A percentile compares a stretch with the other conserved stretches of the same genome.
Evolutionary conservation across 1,140 invertebrate species (phyloP).

Genomic region (Anastrepha ludens): DNA sequence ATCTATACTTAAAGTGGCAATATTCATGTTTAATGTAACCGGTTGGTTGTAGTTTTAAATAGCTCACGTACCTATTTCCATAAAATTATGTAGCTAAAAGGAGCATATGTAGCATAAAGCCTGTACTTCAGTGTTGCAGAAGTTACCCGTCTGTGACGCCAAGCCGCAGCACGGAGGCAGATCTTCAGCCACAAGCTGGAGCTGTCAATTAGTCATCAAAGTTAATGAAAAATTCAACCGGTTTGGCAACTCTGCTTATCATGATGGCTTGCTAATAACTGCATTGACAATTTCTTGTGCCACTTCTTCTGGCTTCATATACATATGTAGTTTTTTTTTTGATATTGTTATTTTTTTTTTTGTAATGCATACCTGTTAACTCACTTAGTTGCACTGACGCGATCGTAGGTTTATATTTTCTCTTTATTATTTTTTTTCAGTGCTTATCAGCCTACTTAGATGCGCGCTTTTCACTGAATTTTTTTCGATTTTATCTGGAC

Average conservation of each 20-base stretch:
- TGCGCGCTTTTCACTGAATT: not conserved
- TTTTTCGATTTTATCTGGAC: no score
- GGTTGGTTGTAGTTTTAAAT: not conserved
- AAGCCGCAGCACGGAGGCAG: not conserved
- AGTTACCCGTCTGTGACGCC: not conserved
- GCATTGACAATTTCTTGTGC: conserved; percentile 23
- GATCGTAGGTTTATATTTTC: no score
- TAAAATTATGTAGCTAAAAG: not conserved
- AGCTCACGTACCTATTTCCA: not conserved
- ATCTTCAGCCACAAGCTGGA: not conserved
- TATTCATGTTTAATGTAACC: not conserved
- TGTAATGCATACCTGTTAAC: no score
- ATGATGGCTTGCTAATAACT: conserved; percentile 14
- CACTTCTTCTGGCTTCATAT: not conserved
- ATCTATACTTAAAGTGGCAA: not conserved
- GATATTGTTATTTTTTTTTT: no score
- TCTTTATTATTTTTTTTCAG: no score
- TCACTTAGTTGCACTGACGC: no score
- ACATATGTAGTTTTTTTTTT: no score
- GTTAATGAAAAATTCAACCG: conserved; percentile 36
- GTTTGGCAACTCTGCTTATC: conserved; percentile 34
- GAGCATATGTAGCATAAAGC: no score
- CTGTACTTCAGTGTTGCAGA: not conserved
- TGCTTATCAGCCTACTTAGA: not conserved
- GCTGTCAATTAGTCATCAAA: conserved; percentile 52